These are phyloP conservation scores for Oryzias sinensis DNA, from an alignment of 2,797 vertebrate species.

Conservation along the genomic window DNA sequence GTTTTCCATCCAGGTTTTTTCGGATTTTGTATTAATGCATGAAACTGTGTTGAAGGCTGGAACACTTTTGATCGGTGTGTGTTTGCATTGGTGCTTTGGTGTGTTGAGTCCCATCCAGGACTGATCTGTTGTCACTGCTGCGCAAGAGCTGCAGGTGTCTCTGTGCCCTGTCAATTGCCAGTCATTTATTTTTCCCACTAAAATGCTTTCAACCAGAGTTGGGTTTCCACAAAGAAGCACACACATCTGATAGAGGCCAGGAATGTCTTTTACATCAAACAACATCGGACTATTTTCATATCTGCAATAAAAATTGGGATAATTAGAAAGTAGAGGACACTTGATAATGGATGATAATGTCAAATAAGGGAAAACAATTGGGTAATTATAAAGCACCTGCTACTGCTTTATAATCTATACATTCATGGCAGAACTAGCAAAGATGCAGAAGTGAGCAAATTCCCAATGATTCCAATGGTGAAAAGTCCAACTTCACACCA, in stretches of 20 bases:
- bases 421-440: too few relatives aligned
- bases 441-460: too few relatives aligned
- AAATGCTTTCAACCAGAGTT: constrained; percentile 80
- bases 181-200: constrained; percentile 58
- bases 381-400: constrained; percentile 57
- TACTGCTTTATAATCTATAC: constrained; percentile 13
- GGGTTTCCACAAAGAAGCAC: constrained; percentile 68
- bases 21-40: too few relatives aligned
- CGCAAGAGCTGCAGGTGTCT: constrained; percentile 73
- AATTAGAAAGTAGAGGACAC: constrained; percentile 37
- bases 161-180: constrained; percentile 33
- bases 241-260: constrained; percentile 72
- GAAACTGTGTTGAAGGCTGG: not conserved
- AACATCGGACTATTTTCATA: constrained; percentile 64
- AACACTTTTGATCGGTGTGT: not conserved
- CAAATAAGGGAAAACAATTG: constrained; percentile 24
- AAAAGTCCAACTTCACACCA: too few relatives aligned
- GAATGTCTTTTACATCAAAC: constrained; percentile 76
- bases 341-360: constrained; percentile 23
- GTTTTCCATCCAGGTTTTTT: too few relatives aligned
- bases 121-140: constrained; percentile 66
- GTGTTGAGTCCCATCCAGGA: constrained; percentile 64
- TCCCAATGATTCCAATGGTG: too few relatives aligned
- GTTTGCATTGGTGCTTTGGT: constrained; percentile 9
- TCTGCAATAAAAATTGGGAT: constrained; percentile 70